Conservation (phyloP, 2,113 vertebrate genomes). For the Pachyramphus minor region DNA sequence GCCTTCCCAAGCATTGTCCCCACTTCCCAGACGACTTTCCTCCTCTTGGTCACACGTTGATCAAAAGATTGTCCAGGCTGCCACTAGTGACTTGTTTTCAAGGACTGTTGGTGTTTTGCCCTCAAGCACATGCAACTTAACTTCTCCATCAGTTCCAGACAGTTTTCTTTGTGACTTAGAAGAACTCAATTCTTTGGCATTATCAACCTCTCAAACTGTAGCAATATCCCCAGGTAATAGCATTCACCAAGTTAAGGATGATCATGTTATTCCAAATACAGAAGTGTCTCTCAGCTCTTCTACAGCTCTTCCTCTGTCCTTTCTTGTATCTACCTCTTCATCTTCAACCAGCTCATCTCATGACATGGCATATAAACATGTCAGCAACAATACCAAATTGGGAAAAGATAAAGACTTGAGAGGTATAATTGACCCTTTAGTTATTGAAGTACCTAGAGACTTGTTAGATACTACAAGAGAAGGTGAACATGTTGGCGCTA, state of each 20-base stretch:
- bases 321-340: conserved; percentile 22
- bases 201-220: conserved; percentile 40
- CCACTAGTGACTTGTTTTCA: conserved; percentile 76
- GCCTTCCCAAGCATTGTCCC: conserved; percentile 68
- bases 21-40: conserved; percentile 52
- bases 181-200: conserved; percentile 50
- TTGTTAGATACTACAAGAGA: not conserved
- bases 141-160: conserved; percentile 71
- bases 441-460: not conserved
- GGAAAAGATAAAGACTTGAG: conserved; percentile 16
- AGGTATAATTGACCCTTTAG: not conserved
- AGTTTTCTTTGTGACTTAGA: conserved; percentile 71
- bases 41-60: conserved; percentile 54
- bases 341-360: conserved; percentile 7
- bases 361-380: not conserved
- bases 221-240: not conserved
- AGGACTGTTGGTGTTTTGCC: conserved; percentile 72
- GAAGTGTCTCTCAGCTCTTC: conserved; percentile 35
- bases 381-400: not conserved
- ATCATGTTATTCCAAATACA: conserved; percentile 9
- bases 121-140: conserved; percentile 55
- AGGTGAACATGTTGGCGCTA: not conserved
- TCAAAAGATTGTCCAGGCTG: conserved; percentile 65
- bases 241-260: conserved; percentile 56
- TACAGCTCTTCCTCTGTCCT: conserved; percentile 33